A percentile compares a stretch with the other conserved stretches of the same genome.
phyloP scores from a whole-genome alignment of 2,113 vertebrate genomes.

The Hassar affinis region DNA sequence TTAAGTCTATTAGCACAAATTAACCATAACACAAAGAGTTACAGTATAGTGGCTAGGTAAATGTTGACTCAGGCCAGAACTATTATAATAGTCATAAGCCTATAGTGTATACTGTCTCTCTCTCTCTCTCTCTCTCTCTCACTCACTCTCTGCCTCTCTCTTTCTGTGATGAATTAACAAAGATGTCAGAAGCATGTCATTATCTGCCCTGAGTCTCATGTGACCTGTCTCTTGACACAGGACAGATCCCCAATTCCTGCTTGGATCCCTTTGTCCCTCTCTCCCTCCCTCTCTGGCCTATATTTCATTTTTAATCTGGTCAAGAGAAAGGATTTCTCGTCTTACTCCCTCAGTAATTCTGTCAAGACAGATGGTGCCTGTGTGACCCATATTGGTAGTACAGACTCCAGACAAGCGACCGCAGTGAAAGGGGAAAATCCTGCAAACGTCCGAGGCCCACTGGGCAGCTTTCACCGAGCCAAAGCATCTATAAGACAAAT shows the following conservation, averaged over 20 bases:
- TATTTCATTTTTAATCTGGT: slow-evolving; percentile 76
- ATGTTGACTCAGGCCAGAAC: neutral
- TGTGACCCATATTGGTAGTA: slow-evolving; percentile 66
- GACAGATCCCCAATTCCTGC: neutral
- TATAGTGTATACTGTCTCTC: neutral
- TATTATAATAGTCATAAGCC: neutral
- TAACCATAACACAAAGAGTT: neutral
- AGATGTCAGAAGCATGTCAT: neutral
- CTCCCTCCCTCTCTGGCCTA: slow-evolving; percentile 66
- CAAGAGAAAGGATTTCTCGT: slow-evolving; percentile 72
- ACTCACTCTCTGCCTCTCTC: neutral
- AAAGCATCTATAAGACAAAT: neutral
- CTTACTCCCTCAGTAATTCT: slow-evolving; percentile 74
- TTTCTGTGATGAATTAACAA: neutral
- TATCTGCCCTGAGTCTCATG: neutral
- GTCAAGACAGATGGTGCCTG: slow-evolving; percentile 74
- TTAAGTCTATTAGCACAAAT: neutral
- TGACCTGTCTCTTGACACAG: slow-evolving; percentile 8
- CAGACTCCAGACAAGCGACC: slow-evolving; percentile 33
- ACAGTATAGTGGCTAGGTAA: neutral
- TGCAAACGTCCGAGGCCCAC: slow-evolving; percentile 10
- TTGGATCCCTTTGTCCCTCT: neutral
- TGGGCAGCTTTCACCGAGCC: neutral
- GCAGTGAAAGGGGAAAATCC: slow-evolving; percentile 22
- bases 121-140: neutral